Percentiles rank a stretch among this genome's conserved stretches.
Evolutionary conservation across 2,113 vertebrate genomes (phyloP).

Genomic region (Odocoileus hemionus): DNA sequence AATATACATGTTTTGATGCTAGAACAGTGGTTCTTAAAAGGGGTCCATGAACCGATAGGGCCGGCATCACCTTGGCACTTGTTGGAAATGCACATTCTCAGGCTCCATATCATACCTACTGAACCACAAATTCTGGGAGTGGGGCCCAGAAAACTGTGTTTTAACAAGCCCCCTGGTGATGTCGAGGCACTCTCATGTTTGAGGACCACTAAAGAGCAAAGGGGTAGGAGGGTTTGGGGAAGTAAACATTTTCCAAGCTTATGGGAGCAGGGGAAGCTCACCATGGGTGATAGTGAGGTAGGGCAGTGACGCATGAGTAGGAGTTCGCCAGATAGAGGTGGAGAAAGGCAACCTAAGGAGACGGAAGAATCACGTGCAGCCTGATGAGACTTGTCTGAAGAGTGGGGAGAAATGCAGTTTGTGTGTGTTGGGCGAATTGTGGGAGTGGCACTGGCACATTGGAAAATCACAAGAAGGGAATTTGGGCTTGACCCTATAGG

Average conservation of each 20-base stretch:
- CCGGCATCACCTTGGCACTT: background rate
- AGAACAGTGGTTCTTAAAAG: background rate
- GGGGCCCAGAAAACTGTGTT: background rate
- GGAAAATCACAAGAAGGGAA: background rate
- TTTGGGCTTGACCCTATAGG: background rate
- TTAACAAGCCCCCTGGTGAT: background rate
- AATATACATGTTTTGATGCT: too few relatives aligned
- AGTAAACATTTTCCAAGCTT: background rate
- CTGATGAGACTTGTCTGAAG: background rate
- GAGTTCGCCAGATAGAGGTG: background rate
- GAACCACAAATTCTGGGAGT: background rate
- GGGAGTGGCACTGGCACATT: background rate
- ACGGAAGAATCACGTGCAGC: rapidly evolving
- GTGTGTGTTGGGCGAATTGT: background rate
- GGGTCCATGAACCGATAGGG: background rate
- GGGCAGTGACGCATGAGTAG: background rate
- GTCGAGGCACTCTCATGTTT: background rate
- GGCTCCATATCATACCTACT: background rate
- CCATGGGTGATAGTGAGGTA: background rate
- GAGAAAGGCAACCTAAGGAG: background rate
- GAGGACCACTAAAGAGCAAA: background rate
- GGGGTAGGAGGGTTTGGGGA: background rate
- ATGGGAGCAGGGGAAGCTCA: background rate
- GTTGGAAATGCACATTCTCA: background rate
- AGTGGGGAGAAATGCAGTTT: background rate